phyloP scores from a whole-genome alignment of 2,888 invertebrate species.

The Agriopis aurantiaria region DNA sequence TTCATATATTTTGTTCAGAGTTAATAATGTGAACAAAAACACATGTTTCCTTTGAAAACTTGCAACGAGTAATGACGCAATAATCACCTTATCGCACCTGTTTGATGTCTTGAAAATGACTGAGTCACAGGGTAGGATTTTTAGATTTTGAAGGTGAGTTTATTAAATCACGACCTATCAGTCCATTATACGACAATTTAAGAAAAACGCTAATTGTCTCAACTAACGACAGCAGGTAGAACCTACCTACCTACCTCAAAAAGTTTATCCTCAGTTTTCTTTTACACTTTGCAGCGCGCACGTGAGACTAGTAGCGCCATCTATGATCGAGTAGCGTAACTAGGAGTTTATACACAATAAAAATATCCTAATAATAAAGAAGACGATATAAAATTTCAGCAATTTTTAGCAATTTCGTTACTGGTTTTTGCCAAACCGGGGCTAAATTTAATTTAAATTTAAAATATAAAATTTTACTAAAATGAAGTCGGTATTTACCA shows the following conservation, averaged over 20 bases:
- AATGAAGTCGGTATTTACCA: no score
- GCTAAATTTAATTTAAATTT: no score
- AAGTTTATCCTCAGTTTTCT: no score
- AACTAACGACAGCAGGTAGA: not conserved
- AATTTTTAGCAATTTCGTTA: no score
- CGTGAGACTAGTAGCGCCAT: conserved; percentile 60
- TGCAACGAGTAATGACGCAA: not conserved
- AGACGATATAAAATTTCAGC: not conserved
- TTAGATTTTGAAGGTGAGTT: not conserved
- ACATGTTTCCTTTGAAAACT: not conserved
- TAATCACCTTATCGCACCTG: not conserved
- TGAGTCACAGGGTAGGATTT: not conserved
- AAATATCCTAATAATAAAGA: not conserved
- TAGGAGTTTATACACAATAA: conserved; percentile 11
- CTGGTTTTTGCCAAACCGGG: no score
- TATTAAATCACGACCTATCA: not conserved
- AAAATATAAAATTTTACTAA: no score
- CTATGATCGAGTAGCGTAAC: conserved; percentile 69
- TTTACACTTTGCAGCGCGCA: not conserved
- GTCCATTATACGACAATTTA: not conserved
- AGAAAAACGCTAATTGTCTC: not conserved
- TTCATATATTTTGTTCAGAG: not conserved
- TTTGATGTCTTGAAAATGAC: not conserved
- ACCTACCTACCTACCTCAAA: no score
- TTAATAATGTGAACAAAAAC: conserved; percentile 1